Evolutionary conservation across 2,113 vertebrate genomes (phyloP).

Genomic region (Rana temporaria): DNA sequence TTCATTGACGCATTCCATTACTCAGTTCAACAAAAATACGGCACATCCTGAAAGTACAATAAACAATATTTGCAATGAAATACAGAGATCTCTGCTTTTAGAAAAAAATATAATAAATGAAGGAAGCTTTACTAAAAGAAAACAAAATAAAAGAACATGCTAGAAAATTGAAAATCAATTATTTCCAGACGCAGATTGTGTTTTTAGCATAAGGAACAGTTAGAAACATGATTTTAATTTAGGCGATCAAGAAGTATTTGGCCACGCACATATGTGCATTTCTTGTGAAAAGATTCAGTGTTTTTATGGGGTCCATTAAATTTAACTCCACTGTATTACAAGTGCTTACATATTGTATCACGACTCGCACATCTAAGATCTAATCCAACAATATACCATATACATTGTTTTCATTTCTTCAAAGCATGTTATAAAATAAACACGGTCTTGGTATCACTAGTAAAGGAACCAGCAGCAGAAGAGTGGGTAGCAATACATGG

Average conservation of each 20-base stretch:
- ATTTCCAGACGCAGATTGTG: conserved; percentile 62
- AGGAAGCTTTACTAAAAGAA: conserved; percentile 23
- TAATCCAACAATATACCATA: too few relatives aligned
- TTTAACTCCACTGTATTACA: neutral
- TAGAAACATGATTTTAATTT: conserved; percentile 38
- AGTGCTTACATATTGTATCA: neutral
- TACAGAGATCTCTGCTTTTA: conserved; percentile 1
- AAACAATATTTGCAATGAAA: conserved; percentile 44
- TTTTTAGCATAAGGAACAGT: neutral
- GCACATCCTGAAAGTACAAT: conserved; percentile 46
- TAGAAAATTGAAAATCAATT: conserved; percentile 65
- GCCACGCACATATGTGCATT: too few relatives aligned
- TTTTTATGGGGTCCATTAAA: neutral
- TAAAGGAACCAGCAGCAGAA: too few relatives aligned
- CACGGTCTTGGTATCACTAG: too few relatives aligned
- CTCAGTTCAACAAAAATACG: conserved; percentile 42
- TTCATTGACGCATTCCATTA: conserved; percentile 59
- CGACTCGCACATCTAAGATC: neutral
- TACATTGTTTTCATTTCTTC: too few relatives aligned
- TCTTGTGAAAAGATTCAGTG: neutral
- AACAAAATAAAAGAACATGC: conserved; percentile 51
- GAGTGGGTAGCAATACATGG: too few relatives aligned
- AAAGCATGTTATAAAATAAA: too few relatives aligned
- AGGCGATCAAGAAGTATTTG: neutral
- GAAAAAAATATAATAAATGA: conserved; percentile 15